Conservation (phyloP, 2,797 vertebrate genomes). For the Danio jaintianensis region DNA sequence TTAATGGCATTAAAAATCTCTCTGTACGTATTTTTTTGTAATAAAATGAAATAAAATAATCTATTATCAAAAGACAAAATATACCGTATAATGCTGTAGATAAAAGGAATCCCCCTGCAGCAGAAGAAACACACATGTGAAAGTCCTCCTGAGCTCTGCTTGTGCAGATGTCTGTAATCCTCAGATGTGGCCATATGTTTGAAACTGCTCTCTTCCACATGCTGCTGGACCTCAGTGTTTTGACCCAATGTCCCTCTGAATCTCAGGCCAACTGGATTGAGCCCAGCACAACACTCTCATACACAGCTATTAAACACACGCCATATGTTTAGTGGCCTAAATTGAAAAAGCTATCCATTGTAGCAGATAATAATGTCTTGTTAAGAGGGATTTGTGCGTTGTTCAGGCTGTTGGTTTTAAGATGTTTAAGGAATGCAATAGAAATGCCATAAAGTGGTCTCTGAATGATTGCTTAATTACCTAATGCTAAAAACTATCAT, state of each 20-base stretch:
- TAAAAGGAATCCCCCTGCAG: not conserved
- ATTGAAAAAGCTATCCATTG: slow-evolving; percentile 37
- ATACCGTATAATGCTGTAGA: not conserved
- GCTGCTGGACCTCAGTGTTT: slow-evolving; percentile 28
- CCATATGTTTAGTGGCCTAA: slow-evolving; percentile 48
- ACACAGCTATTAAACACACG: slow-evolving; percentile 41
- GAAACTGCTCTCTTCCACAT: slow-evolving; percentile 36
- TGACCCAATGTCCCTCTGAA: slow-evolving; percentile 37
- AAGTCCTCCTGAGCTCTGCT: slow-evolving; percentile 1
- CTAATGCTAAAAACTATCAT: slow-evolving; percentile 8
- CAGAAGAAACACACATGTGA: not conserved
- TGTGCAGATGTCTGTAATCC: slow-evolving; percentile 40
- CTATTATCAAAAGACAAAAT: no score
- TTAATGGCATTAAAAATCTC: no score
- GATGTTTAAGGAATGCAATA: slow-evolving; percentile 18
- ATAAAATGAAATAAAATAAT: not conserved
- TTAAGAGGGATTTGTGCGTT: slow-evolving; percentile 19
- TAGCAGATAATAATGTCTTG: slow-evolving; percentile 32
- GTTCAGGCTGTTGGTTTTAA: slow-evolving; percentile 15
- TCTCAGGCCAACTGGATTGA: slow-evolving; percentile 42
- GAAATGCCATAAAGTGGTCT: slow-evolving; percentile 3
- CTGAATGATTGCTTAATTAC: not conserved
- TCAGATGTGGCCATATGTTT: slow-evolving; percentile 55
- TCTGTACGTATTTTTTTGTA: not conserved
- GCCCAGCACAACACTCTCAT: slow-evolving; percentile 43